phyloP scores from a whole-genome alignment of 2,888 invertebrate species.

The Fragum fragum region DNA sequence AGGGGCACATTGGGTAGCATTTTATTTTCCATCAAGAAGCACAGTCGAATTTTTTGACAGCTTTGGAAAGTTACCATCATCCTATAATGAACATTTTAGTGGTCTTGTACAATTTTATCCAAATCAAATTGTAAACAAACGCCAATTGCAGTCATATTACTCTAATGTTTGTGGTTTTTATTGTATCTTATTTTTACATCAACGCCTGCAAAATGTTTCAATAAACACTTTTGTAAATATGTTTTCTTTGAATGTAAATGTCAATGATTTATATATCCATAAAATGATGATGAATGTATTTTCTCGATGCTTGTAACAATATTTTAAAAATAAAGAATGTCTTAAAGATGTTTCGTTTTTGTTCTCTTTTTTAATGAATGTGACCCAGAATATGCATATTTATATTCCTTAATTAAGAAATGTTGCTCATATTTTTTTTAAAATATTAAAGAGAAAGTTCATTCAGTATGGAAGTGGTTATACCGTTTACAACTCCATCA shows the following conservation, averaged over 20 bases:
- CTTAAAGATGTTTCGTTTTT: no score
- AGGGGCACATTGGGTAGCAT: not conserved
- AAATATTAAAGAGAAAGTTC: not conserved
- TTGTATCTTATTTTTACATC: slow-evolving; percentile 1
- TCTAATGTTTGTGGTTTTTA: slow-evolving; percentile 10
- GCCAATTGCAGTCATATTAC: not conserved
- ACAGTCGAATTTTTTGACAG: not conserved
- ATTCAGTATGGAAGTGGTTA: slow-evolving; percentile 28
- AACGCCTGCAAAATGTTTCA: not conserved
- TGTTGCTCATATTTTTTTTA: not conserved
- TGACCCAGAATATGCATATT: not conserved
- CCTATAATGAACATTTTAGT: no score
- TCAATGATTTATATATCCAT: no score
- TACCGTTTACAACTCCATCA: slow-evolving; percentile 8
- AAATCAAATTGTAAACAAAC: no score
- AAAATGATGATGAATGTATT: no score
- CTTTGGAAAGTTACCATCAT: no score
- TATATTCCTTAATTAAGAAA: not conserved
- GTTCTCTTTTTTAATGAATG: not conserved
- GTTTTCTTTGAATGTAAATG: no score
- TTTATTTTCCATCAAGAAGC: not conserved
- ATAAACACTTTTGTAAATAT: slow-evolving; percentile 10
- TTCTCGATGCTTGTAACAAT: no score
- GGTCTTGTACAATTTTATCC: no score
- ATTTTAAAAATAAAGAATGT: no score